Evolutionary conservation across 2,888 invertebrate species (phyloP), one percentile per base, ranked within the genome.

Genomic region (Buathra laborator): DNA sequence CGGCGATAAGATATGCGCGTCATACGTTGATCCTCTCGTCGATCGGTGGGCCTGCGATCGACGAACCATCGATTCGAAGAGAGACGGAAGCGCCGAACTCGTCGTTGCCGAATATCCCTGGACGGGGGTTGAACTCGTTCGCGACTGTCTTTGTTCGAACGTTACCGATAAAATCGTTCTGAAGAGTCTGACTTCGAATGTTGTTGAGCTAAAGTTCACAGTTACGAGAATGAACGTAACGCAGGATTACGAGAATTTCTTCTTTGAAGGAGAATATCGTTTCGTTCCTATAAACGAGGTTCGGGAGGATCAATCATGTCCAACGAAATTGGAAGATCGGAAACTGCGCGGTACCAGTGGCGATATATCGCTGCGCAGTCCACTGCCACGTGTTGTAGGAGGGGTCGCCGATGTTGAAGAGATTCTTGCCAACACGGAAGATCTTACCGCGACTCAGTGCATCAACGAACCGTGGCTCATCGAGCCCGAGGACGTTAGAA

Each of bases 141-240:
- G 97, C 87, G 97, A 97, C 92, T 97, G 97, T 91, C 94, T 97
- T 84, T 97, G 97, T 92, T 96, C 96, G 32, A 96, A 96, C 92
- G 94, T 96, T 87, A 95, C 95, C 71, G 96, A 96, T 81, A 95
- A 96, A 19, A 94, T 97, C 64, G 95, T 95, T 81, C 94, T 97
- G 86, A 95, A 96, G 86, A 96, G 96, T 29, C 94, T 97, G 86
- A 96, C 97, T 14, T 96, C 97, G 1, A 95, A 95, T 70, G 95
- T 96, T 79, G 95, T 97, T 9, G 96, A 97, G 92, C 95, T 97
- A 0, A 96, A 96, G 90, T 97, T 97, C 92, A 95, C 96, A 24
- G 96, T 97, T 7, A 96, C 96, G 14, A 95, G 96, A 92, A 97
- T 98, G 98, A 96, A 96, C 94, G 96, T 97, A 80, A 96, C 97